phyloP scores from a whole-genome alignment of 2,113 vertebrate genomes.

The Catagonus wagneri region DNA sequence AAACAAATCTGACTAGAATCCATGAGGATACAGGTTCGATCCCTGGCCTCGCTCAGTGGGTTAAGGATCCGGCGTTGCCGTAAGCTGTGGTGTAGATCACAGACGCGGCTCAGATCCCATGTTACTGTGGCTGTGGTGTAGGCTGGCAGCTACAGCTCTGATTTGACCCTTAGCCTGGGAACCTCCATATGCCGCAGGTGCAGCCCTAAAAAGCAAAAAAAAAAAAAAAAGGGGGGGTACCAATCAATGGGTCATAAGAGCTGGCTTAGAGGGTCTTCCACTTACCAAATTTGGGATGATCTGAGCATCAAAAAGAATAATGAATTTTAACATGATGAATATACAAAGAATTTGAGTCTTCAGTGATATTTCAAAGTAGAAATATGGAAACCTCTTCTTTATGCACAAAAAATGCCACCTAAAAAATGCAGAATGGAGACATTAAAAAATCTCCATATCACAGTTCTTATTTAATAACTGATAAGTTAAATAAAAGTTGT shows the following conservation, averaged over 20 bases:
- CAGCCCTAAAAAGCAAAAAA: too few relatives aligned
- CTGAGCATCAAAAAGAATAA: not conserved
- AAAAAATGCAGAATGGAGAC: slow-evolving; percentile 26
- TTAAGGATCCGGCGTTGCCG: too few relatives aligned
- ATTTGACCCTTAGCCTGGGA: too few relatives aligned
- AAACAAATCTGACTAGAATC: too few relatives aligned
- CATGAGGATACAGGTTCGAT: too few relatives aligned
- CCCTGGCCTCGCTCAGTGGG: too few relatives aligned
- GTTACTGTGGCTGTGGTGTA: too few relatives aligned
- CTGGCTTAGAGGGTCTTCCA: not conserved
- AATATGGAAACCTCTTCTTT: slow-evolving; percentile 23
- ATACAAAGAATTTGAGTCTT: slow-evolving; percentile 33
- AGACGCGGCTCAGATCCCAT: too few relatives aligned
- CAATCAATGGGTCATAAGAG: not conserved
- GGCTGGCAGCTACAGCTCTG: too few relatives aligned
- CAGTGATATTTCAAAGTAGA: not conserved
- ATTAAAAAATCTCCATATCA: not conserved
- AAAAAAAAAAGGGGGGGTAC: not conserved
- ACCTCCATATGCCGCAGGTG: too few relatives aligned
- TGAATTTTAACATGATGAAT: not conserved
- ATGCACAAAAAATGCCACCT: not conserved
- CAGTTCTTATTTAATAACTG: not conserved
- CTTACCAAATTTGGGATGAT: not conserved
- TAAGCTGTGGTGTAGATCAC: too few relatives aligned
- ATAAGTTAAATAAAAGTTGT: not conserved